Conservation (phyloP, 1,140 invertebrate genomes). For the Drosophila ohnishii region DNA sequence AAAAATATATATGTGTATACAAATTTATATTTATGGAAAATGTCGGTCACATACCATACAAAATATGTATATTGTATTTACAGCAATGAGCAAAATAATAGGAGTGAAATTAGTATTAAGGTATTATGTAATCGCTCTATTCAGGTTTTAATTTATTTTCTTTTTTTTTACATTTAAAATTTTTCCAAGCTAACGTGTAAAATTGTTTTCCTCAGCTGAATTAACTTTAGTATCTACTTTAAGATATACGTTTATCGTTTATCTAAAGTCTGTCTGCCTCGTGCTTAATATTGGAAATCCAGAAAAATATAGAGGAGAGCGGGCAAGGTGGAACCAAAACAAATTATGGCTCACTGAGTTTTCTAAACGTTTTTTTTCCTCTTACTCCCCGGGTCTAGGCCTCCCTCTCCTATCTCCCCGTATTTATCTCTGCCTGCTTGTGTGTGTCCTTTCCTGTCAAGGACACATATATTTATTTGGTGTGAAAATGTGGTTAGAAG, state of each 20-base stretch:
- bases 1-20: constrained; percentile 46
- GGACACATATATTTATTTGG: constrained; percentile 56
- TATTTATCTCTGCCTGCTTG: constrained; percentile 19
- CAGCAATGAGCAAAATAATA: background rate
- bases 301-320: constrained; percentile 44
- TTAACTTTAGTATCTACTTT: background rate
- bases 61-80: constrained; percentile 9
- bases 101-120: background rate
- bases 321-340: constrained; percentile 39
- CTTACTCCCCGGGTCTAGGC: background rate
- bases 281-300: constrained; percentile 41
- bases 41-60: constrained; percentile 9
- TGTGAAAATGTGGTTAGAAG: constrained; percentile 79
- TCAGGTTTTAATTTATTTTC: no score
- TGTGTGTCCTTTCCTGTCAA: constrained; percentile 50
- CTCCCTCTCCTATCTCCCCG: constrained; percentile 1
- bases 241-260: constrained; percentile 11
- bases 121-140: background rate
- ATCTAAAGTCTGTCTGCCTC: constrained; percentile 6
- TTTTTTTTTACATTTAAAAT: background rate
- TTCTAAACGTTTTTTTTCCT: constrained; percentile 56
- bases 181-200: background rate
- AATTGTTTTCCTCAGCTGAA: background rate
- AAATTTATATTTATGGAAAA: constrained; percentile 64
- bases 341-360: constrained; percentile 70